Evolutionary conservation across 2,113 vertebrate genomes (phyloP).

Genomic region (Redunca redunca): DNA sequence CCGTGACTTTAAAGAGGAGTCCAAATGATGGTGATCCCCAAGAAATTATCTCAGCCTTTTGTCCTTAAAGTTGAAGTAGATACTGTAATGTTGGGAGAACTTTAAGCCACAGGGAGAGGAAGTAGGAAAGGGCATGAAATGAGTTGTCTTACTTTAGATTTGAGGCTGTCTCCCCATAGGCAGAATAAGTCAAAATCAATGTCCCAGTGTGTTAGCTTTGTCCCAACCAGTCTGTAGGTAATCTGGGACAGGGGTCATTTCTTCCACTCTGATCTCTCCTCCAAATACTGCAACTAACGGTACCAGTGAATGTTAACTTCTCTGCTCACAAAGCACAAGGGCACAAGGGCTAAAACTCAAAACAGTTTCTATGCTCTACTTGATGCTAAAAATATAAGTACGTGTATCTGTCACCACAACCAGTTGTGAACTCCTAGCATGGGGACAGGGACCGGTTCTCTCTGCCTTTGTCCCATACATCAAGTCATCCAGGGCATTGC

Average conservation of each 20-base stretch:
- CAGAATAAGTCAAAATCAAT: conserved; percentile 1
- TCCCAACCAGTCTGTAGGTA: background rate
- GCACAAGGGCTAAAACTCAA: background rate
- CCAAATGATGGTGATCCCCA: background rate
- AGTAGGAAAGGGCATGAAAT: background rate
- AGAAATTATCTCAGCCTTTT: background rate
- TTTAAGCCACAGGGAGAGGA: background rate
- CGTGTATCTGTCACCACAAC: background rate
- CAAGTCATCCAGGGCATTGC: background rate
- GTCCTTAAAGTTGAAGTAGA: conserved; percentile 24
- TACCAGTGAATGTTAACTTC: background rate
- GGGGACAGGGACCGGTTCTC: background rate
- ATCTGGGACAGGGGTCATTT: background rate
- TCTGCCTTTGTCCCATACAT: background rate
- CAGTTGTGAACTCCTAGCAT: background rate
- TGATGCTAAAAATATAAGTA: background rate
- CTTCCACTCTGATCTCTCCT: background rate
- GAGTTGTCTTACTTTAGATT: background rate
- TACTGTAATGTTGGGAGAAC: background rate
- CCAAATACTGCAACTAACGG: background rate
- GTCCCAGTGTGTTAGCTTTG: background rate
- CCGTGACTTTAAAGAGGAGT: background rate
- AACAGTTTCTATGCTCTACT: background rate
- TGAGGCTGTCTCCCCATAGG: background rate
- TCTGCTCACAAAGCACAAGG: background rate